A percentile compares a stretch with the other conserved stretches of the same genome.
These are phyloP conservation scores for Pao palembangensis DNA, from an alignment of 2,113 vertebrate species.

Conservation along the genomic window DNA sequence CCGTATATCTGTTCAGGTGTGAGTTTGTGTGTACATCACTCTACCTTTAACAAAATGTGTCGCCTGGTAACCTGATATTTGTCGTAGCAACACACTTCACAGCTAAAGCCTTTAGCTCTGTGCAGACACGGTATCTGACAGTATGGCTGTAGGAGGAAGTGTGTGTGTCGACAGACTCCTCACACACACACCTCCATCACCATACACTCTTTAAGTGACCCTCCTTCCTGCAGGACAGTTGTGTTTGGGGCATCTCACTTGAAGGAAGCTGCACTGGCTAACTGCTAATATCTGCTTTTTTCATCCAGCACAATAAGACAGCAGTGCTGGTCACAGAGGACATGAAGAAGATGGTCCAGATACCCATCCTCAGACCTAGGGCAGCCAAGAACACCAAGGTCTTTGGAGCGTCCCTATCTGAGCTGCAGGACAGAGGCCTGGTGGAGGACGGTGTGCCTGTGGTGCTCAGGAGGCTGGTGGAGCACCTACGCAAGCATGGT, in stretches of 20 bases:
- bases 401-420: conserved; percentile 79
- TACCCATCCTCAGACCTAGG: conserved; percentile 73
- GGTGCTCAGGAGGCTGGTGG: conserved; percentile 81
- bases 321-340: conserved; percentile 85
- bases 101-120: conserved; percentile 12
- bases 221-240: conserved; percentile 9
- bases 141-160: conserved; percentile 11
- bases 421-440: conserved; percentile 77
- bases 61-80: conserved; percentile 68
- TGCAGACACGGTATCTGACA: conserved; percentile 15
- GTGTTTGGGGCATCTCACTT: conserved; percentile 5
- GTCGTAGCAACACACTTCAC: conserved; percentile 63
- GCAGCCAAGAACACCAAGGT: conserved; percentile 54
- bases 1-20: background rate
- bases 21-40: conserved; percentile 12
- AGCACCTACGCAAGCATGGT: conserved; percentile 81
- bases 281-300: conserved; percentile 64
- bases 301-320: conserved; percentile 84
- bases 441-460: conserved; percentile 78
- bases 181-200: conserved; percentile 1
- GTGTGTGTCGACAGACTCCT: conserved; percentile 13
- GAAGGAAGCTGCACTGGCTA: conserved; percentile 44
- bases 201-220: conserved; percentile 2
- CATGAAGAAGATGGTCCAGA: conserved; percentile 83
- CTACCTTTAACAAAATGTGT: conserved; percentile 58